A percentile compares a stretch with the other conserved stretches of the same genome.
Evolutionary conservation across 2,113 vertebrate genomes (phyloP).

Genomic region (Monopterus albus): DNA sequence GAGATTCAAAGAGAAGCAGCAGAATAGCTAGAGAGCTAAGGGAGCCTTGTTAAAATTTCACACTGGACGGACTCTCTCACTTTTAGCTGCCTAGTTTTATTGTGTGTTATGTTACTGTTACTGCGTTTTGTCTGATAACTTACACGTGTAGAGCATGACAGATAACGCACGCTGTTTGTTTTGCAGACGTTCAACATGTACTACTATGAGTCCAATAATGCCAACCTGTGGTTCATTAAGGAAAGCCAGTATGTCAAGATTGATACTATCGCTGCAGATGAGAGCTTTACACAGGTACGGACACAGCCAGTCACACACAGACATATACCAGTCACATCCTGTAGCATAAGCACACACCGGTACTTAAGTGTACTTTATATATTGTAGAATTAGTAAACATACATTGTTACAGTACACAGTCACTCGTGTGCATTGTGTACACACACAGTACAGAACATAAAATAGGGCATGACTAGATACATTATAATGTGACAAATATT

Average conservation of each 20-base stretch:
- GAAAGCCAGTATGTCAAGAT: conserved; percentile 88
- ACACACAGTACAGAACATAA: no score
- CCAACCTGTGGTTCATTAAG: conserved; percentile 85
- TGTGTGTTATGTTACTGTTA: neutral
- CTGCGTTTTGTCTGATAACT: neutral
- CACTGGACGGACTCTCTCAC: conserved; percentile 20
- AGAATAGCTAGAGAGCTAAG: conserved; percentile 13
- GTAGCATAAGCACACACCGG: neutral
- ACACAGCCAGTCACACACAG: neutral
- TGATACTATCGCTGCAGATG: conserved; percentile 87
- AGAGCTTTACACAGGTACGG: conserved; percentile 86
- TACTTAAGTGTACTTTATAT: neutral
- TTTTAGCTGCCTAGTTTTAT: neutral
- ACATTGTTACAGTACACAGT: neutral
- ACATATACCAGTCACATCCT: no score
- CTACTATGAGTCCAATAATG: conserved; percentile 87
- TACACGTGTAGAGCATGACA: neutral
- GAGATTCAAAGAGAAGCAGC: conserved; percentile 36
- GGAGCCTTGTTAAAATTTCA: conserved; percentile 42
- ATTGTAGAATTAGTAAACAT: neutral
- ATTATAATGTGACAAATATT: no score
- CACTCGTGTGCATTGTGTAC: no score
- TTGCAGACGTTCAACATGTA: conserved; percentile 88
- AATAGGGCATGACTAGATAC: no score
- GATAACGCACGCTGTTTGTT: conserved; percentile 17